Percentiles rank a stretch among this genome's conserved stretches.
These are phyloP conservation scores for Hylyphantes graminicola DNA, from an alignment of 1,140 invertebrate species.

Conservation along the genomic window DNA sequence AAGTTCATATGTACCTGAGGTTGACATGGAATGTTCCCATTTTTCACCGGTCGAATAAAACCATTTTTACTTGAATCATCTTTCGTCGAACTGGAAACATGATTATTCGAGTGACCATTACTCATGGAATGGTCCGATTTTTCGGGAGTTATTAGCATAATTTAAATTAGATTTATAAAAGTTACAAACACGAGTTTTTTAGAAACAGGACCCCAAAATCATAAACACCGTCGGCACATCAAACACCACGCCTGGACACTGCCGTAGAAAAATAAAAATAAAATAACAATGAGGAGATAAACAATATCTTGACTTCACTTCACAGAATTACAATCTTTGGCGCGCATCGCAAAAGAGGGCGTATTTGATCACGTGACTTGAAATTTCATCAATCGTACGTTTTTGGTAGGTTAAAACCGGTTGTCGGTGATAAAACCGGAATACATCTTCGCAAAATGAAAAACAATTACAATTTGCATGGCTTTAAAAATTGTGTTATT, in stretches of 20 bases:
- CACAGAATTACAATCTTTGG: slow-evolving; percentile 4
- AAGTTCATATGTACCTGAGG: slow-evolving; percentile 27
- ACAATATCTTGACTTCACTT: slow-evolving; percentile 20
- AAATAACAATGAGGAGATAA: background rate
- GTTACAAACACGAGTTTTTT: background rate
- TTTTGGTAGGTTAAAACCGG: no score
- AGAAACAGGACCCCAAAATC: background rate
- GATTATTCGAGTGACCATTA: slow-evolving; percentile 17
- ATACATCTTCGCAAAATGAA: no score
- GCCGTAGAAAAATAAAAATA: background rate
- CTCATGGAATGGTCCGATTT: slow-evolving; percentile 12
- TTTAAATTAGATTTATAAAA: slow-evolving; percentile 4
- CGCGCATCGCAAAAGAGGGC: slow-evolving; percentile 21
- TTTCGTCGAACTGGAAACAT: background rate
- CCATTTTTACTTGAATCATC: slow-evolving; percentile 22
- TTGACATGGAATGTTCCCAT: slow-evolving; percentile 2
- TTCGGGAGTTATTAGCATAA: slow-evolving; percentile 29
- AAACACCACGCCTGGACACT: slow-evolving; percentile 11
- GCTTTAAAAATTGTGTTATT: no score
- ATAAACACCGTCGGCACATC: slow-evolving; percentile 2
- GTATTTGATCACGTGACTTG: slow-evolving; percentile 33
- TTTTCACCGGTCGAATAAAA: slow-evolving; percentile 8
- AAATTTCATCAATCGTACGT: no score
- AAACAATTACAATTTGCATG: no score
- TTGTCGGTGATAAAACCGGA: no score